Percentiles rank a stretch among this genome's conserved stretches.
Conservation (phyloP, 2,888 invertebrate species). For the Eupeodes latifasciatus region DNA sequence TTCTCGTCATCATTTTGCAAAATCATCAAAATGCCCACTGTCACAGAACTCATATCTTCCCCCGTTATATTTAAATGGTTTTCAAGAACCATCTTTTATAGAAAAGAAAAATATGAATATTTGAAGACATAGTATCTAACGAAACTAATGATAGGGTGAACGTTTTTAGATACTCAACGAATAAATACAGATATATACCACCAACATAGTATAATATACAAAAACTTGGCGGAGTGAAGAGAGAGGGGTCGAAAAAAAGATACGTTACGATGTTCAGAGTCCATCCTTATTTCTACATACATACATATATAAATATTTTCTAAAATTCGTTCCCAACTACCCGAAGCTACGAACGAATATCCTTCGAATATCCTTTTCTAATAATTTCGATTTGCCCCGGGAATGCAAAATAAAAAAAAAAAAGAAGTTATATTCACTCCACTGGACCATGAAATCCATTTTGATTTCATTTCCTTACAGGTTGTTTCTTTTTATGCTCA, state of each 20-base stretch:
- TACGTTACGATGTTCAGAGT: constrained; percentile 47
- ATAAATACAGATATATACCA: constrained; percentile 28
- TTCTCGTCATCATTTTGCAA: constrained; percentile 52
- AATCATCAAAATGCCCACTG: constrained; percentile 53
- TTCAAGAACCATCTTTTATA: not conserved
- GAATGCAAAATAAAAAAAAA: constrained; percentile 58
- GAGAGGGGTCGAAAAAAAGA: constrained; percentile 42
- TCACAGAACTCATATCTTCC: constrained; percentile 20
- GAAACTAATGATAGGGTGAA: constrained; percentile 67
- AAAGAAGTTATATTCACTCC: constrained; percentile 78
- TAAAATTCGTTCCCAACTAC: constrained; percentile 67
- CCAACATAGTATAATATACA: not conserved
- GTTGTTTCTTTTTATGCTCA: constrained; percentile 75
- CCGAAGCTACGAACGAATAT: constrained; percentile 70
- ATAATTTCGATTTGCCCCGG: constrained; percentile 77
- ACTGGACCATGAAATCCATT: constrained; percentile 81
- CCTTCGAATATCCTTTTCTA: constrained; percentile 76
- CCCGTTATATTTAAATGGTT: not conserved
- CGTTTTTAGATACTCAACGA: constrained; percentile 27
- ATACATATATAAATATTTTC: constrained; percentile 39
- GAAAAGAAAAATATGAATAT: not conserved
- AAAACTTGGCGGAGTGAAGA: constrained; percentile 14
- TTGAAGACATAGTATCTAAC: constrained; percentile 19
- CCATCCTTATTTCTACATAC: constrained; percentile 42
- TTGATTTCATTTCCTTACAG: constrained; percentile 79